Conservation (phyloP, 2,888 invertebrate genomes). For the Mechanitis messenoides region DNA sequence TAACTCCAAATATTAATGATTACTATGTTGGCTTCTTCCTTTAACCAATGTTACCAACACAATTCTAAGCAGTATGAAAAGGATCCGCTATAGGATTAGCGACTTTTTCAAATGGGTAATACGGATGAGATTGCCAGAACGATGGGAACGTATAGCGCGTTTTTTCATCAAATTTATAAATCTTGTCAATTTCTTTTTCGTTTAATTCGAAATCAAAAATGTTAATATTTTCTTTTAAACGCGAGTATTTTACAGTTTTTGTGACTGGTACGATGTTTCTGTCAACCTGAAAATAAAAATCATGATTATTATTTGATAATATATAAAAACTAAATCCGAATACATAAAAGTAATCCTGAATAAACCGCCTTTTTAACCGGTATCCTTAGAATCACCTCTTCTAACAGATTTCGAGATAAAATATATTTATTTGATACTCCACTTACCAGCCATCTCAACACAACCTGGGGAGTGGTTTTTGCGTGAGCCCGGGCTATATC, state of each 20-base stretch:
- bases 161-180: slow-evolving; percentile 41
- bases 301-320: neutral
- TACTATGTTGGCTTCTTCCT: neutral
- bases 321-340: no score
- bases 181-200: slow-evolving; percentile 44
- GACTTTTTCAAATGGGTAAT: slow-evolving; percentile 62
- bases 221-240: slow-evolving; percentile 53
- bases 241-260: slow-evolving; percentile 47
- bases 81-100: slow-evolving; percentile 47
- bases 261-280: slow-evolving; percentile 57
- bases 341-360: no score
- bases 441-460: slow-evolving; percentile 80
- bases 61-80: slow-evolving; percentile 33
- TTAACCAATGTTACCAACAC: neutral
- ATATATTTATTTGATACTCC: neutral
- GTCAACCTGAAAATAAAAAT: slow-evolving; percentile 50
- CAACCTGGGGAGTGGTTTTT: slow-evolving; percentile 80
- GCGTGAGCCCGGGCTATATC: slow-evolving; percentile 78
- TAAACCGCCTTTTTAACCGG: no score
- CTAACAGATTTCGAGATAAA: neutral
- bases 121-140: slow-evolving; percentile 62
- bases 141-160: slow-evolving; percentile 52
- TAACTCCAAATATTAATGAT: no score
- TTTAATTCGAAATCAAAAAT: slow-evolving; percentile 60
- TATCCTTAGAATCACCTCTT: no score